Conservation (phyloP, 2,113 vertebrate species). For the Cavia aperea region DNA sequence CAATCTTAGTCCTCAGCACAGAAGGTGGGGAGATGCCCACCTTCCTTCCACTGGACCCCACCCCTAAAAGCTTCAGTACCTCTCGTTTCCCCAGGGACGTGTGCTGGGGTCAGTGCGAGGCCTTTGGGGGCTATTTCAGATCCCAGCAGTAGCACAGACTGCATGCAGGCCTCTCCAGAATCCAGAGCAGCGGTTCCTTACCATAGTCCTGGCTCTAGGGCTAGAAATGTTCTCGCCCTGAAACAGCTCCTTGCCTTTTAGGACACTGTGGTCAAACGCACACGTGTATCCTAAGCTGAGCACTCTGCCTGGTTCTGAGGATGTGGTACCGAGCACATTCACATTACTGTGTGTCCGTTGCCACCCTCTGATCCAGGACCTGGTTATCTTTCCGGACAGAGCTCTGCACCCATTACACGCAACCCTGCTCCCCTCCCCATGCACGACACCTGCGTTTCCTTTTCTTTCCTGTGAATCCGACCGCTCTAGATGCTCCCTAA, state of each 20-base stretch:
- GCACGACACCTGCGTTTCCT: neutral
- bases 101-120: neutral
- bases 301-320: neutral
- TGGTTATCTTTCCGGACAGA: neutral
- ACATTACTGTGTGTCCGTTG: rapidly evolving
- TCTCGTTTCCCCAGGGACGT: neutral
- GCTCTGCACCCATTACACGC: neutral
- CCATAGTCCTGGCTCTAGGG: neutral
- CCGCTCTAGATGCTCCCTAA: neutral
- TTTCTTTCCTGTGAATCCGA: neutral
- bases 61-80: neutral
- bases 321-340: rapidly evolving
- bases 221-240: neutral
- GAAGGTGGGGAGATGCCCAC: neutral
- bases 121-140: neutral
- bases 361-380: neutral
- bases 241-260: neutral
- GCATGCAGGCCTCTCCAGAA: neutral
- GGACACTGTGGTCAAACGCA: neutral
- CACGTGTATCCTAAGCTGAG: no score
- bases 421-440: rapidly evolving
- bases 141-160: neutral
- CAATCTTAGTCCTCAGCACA: rapidly evolving
- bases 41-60: no score
- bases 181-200: neutral